Conservation (phyloP, 2,888 invertebrate genomes). For the Archaeoteleia sp. region DNA sequence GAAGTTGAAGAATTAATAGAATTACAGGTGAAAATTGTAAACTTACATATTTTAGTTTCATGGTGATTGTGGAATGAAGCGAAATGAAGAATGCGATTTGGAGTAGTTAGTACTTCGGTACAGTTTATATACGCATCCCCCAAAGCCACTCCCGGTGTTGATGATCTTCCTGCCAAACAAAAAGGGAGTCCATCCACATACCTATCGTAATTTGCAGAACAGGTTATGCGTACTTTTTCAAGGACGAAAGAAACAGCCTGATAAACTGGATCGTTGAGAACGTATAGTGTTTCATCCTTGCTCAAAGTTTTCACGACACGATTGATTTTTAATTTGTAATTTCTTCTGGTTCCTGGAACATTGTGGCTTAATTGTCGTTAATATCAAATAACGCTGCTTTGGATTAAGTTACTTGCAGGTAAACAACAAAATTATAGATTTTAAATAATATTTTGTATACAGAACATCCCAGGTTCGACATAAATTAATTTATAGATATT, state of each 20-base stretch:
- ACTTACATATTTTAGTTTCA: slow-evolving; percentile 61
- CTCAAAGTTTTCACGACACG: neutral
- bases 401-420: too few relatives aligned
- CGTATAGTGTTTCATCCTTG: slow-evolving; percentile 6
- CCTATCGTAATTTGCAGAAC: slow-evolving; percentile 49
- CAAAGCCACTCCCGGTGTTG: slow-evolving; percentile 56
- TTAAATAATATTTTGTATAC: too few relatives aligned
- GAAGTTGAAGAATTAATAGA: too few relatives aligned
- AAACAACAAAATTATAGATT: too few relatives aligned
- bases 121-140: slow-evolving; percentile 59
- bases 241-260: slow-evolving; percentile 39
- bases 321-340: slow-evolving; percentile 17
- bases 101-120: slow-evolving; percentile 41
- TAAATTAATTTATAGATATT: too few relatives aligned
- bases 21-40: slow-evolving; percentile 3
- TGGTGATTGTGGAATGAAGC: slow-evolving; percentile 51
- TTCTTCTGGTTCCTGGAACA: too few relatives aligned
- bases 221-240: slow-evolving; percentile 44
- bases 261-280: slow-evolving; percentile 32
- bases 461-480: too few relatives aligned
- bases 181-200: slow-evolving; percentile 24
- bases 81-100: slow-evolving; percentile 35
- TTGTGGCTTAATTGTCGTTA: too few relatives aligned
- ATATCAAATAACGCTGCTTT: too few relatives aligned
- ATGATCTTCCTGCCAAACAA: slow-evolving; percentile 42